A percentile compares a stretch with the other conserved stretches of the same genome.
phyloP scores from a whole-genome alignment of 2,113 vertebrate species.

The Stigmatopora argus region DNA sequence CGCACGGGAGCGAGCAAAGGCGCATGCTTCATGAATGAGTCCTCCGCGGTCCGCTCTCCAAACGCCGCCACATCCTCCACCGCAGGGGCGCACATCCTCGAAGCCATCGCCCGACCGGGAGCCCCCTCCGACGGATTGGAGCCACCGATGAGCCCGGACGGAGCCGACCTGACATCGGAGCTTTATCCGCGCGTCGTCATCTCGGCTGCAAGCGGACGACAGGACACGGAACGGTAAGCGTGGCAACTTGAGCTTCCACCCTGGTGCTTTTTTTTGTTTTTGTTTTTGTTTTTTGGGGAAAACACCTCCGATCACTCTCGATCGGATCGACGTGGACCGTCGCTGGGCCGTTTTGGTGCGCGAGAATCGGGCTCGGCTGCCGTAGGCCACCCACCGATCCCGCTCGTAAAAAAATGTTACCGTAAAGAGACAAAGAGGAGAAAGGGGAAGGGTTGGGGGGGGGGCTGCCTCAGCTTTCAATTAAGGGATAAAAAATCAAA shows the following conservation, averaged over 20 bases:
- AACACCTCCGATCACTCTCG: conserved; percentile 47
- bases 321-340: conserved; percentile 45
- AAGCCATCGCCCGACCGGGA: conserved; percentile 28
- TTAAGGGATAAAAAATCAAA: conserved; percentile 2
- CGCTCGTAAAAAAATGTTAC: conserved; percentile 25
- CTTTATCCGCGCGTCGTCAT: conserved; percentile 42
- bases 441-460: conserved; percentile 50
- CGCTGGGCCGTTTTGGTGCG: conserved; percentile 14
- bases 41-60: conserved; percentile 13
- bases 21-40: conserved; percentile 62
- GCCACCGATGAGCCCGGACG: conserved; percentile 35
- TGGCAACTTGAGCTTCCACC: conserved; percentile 53
- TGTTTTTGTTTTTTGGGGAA: neutral
- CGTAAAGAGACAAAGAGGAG: conserved; percentile 17
- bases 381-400: neutral
- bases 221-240: conserved; percentile 47
- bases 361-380: neutral
- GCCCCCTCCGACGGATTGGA: conserved; percentile 13
- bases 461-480: conserved; percentile 21
- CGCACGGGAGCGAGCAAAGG: conserved; percentile 25
- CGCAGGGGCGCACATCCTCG: conserved; percentile 17
- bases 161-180: conserved; percentile 3
- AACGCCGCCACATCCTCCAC: neutral
- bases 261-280: neutral
- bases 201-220: conserved; percentile 35